Evolutionary conservation across 2,113 vertebrate genomes (phyloP), one percentile per base, ranked within the genome.

Genomic region (Epinephelus fuscoguttatus): DNA sequence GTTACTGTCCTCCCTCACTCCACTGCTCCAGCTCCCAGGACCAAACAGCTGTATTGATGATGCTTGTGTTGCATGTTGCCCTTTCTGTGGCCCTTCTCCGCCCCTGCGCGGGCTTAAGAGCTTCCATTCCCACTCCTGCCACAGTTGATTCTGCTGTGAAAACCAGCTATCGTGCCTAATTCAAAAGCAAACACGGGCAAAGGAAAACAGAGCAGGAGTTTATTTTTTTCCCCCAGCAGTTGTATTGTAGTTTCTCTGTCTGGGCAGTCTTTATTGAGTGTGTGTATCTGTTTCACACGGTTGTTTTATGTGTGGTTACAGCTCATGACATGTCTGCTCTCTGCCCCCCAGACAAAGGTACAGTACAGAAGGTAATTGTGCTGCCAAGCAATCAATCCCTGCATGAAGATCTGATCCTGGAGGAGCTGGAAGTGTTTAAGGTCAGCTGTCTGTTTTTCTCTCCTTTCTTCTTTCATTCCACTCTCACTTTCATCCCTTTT

Each of bases 391-490:
- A 99, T 76, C 95, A 93, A 61, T 97, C 97, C 61, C 88, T 95
- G 89, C 96, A 96, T 10, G 95, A 97, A 57, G 98, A 99, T 82
- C 96, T 99, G 82, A 98, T 99, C 87, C 96, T 99, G 91, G 98
- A 99, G 94, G 98, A 99, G 92, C 69, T 99, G 95, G 96, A 99
- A 90, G 97, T 99, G 82, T 99, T 99, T 94, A 96, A 99, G 98
- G 98, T 99, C 93, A 70, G 87, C 66, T 59, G 56, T 67, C 69
- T 68, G 17, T 80, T 71, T 77, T 75, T 66, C 23, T 77, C 14
- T 5, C 10, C 8, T 50, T 40, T 37, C 6, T 37, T 64, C 52
- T 49, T 27, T 80, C 52, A 63, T 70, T 47, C 14, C 33, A 19
- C 19, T 53, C 18, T 23, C 57, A 55, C 85, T 86, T 84, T 90